These are phyloP conservation scores for Drosophila erecta DNA, from an alignment of 1,140 invertebrate species.

Conservation along the genomic window DNA sequence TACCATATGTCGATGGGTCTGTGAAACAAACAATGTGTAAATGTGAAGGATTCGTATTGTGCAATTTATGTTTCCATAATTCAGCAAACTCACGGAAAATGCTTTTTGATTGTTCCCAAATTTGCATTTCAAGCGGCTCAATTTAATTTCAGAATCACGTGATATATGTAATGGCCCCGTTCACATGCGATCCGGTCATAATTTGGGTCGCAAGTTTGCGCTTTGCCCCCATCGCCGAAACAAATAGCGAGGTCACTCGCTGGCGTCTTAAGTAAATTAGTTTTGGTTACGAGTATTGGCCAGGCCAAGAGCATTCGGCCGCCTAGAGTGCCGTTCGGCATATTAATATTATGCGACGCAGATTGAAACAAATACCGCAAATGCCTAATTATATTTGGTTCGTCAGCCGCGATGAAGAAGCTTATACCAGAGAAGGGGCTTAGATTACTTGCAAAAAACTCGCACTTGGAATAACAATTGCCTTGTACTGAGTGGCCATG, in stretches of 20 bases:
- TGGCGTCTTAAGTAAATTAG: slow-evolving; percentile 77
- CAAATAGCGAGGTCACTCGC: slow-evolving; percentile 57
- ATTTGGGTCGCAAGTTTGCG: slow-evolving; percentile 36
- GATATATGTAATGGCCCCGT: slow-evolving; percentile 6
- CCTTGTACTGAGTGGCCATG: too few relatives aligned
- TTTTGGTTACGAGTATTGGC: slow-evolving; percentile 54
- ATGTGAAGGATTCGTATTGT: slow-evolving; percentile 15
- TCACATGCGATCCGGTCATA: slow-evolving; percentile 50
- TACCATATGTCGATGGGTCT: background rate
- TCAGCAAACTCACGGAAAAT: slow-evolving; percentile 47
- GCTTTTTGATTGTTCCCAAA: slow-evolving; percentile 55
- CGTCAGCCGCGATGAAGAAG: slow-evolving; percentile 17
- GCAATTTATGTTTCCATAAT: background rate
- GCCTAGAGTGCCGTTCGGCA: slow-evolving; percentile 16
- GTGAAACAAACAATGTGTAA: slow-evolving; percentile 58
- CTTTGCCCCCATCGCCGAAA: slow-evolving; percentile 14
- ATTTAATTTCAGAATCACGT: slow-evolving; percentile 33
- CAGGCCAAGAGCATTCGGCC: slow-evolving; percentile 34
- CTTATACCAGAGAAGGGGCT: background rate
- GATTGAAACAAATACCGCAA: slow-evolving; percentile 63
- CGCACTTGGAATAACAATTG: slow-evolving; percentile 33
- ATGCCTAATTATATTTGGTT: slow-evolving; percentile 69
- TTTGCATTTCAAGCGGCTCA: slow-evolving; percentile 20
- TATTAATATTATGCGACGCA: slow-evolving; percentile 46
- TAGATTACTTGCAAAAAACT: slow-evolving; percentile 7